Conservation (phyloP, 1,140 invertebrate genomes). For the Manduca sexta region DNA sequence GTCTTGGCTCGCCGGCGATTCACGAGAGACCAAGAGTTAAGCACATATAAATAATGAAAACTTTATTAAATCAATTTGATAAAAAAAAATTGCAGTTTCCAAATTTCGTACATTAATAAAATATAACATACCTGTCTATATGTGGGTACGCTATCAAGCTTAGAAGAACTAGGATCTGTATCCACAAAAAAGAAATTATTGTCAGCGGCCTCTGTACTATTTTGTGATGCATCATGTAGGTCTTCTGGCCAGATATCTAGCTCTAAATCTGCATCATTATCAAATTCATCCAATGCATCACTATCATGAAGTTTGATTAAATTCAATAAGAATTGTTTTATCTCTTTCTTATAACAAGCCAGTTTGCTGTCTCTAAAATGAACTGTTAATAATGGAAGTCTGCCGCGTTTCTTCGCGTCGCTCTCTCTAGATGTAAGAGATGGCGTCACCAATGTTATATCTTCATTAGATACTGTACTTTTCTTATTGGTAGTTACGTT, state of each 20-base stretch:
- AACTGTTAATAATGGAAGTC: constrained; percentile 48
- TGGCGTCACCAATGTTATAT: constrained; percentile 47
- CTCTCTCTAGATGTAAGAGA: constrained; percentile 40
- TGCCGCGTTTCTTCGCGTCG: constrained; percentile 51
- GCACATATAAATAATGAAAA: too few relatives aligned
- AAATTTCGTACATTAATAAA: too few relatives aligned
- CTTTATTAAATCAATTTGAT: too few relatives aligned
- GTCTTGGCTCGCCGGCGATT: too few relatives aligned
- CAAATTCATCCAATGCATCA: constrained; percentile 23
- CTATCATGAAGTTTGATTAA: constrained; percentile 43
- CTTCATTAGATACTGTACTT: constrained; percentile 42
- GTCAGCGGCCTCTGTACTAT: constrained; percentile 8
- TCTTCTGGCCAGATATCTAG: constrained; percentile 63
- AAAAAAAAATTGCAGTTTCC: too few relatives aligned
- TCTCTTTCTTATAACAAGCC: constrained; percentile 46
- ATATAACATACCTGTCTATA: constrained; percentile 50
- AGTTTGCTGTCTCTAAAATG: constrained; percentile 51
- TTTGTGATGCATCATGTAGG: constrained; percentile 15
- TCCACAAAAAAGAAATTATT: constrained; percentile 62
- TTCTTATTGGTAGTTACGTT: constrained; percentile 4
- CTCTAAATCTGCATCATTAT: constrained; percentile 55
- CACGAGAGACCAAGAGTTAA: too few relatives aligned
- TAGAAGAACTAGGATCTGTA: constrained; percentile 42
- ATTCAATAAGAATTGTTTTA: constrained; percentile 56
- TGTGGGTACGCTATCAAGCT: constrained; percentile 38